phyloP scores from a whole-genome alignment of 2,113 vertebrate species.

The Suricata suricatta region DNA sequence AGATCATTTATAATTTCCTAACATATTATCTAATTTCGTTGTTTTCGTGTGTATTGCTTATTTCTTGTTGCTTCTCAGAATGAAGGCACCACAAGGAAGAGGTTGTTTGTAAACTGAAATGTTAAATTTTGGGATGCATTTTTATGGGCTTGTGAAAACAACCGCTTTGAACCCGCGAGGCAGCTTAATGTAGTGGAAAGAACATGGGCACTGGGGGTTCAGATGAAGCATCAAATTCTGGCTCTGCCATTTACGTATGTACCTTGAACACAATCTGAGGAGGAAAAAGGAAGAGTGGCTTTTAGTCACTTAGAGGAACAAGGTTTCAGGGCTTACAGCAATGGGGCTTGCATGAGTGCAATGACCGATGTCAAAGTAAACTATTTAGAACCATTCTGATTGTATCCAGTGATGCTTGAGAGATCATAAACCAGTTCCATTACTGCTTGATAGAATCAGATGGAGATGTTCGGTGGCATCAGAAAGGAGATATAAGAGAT shows the following conservation, averaged over 20 bases:
- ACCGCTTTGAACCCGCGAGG: background rate
- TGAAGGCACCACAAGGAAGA: background rate
- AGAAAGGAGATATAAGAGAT: background rate
- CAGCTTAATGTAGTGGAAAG: background rate
- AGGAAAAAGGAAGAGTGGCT: background rate
- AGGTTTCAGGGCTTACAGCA: background rate
- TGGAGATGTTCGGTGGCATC: background rate
- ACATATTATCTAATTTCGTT: background rate
- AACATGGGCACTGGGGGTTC: background rate
- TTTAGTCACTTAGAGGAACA: background rate
- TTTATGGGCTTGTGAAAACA: background rate
- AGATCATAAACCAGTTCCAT: slow-evolving; percentile 28
- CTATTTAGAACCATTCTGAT: slow-evolving; percentile 36
- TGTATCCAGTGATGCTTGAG: background rate
- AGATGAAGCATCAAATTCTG: background rate
- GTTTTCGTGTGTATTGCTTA: background rate
- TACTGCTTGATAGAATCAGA: slow-evolving; percentile 19
- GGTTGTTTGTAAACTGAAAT: background rate
- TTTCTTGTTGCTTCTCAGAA: slow-evolving; percentile 15
- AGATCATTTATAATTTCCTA: background rate
- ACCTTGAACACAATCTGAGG: background rate
- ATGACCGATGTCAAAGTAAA: slow-evolving; percentile 13
- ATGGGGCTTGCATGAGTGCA: background rate
- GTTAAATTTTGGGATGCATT: background rate
- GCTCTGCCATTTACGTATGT: background rate